These are phyloP conservation scores for Porites divaricata DNA, from an alignment of 92 coral and sea anemone species.

Conservation along the genomic window DNA sequence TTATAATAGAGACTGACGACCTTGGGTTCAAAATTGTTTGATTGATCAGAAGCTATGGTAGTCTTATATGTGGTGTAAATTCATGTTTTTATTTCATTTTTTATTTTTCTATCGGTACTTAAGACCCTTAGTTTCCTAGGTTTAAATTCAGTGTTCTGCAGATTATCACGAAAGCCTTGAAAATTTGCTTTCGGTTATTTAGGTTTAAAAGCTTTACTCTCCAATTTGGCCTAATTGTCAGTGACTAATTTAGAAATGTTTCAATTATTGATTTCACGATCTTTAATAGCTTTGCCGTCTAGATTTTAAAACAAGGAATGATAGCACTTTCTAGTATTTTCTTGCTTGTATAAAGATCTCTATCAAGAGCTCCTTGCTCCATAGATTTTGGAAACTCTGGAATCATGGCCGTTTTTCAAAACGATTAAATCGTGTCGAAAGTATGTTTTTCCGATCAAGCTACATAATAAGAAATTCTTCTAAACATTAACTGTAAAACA, in stretches of 20 bases:
- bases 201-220: neutral
- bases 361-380: too few species aligned
- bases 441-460: neutral
- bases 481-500: too few species aligned
- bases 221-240: neutral
- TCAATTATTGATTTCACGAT: conserved; percentile 14
- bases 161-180: too few species aligned
- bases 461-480: neutral
- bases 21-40: too few species aligned
- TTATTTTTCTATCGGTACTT: neutral
- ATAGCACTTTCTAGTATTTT: neutral
- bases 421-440: neutral
- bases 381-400: too few species aligned
- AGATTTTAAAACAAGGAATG: neutral
- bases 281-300: neutral
- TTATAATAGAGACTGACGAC: too few species aligned
- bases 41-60: too few species aligned
- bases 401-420: neutral
- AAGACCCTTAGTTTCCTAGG: neutral
- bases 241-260: neutral
- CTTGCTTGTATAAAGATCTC: too few species aligned
- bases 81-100: too few species aligned
- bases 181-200: neutral
- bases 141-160: neutral
- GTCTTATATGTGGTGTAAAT: too few species aligned